Evolutionary conservation across 2,888 invertebrate genomes (phyloP), one percentile per base, ranked within the genome.

Genomic region (Panorpa germanica): DNA sequence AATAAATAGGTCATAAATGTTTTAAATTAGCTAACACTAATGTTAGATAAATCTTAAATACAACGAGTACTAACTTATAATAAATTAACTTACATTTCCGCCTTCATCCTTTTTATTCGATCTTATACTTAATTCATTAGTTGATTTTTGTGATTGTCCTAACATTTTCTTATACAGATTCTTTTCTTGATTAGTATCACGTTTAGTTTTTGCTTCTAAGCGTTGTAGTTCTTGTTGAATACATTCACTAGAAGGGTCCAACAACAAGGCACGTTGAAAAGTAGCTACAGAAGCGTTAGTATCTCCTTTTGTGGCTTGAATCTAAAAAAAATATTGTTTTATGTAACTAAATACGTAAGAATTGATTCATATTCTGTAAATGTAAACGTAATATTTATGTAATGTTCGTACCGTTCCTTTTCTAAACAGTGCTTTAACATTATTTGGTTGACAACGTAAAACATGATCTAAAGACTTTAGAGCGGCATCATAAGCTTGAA

Each of bases 341-440:
- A 7, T 24, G 5, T 13, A 26, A n/a, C 8, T 15, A 24, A 19
- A n/a, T 5, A 8, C 16, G 7, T 13, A 17, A n/a, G 10, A 16
- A 10, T 15, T 20, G 8, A 15, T 13, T 23, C 16, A n/a, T 21
- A 31, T 28, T 17, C 17, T 12, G 8, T 8, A 31, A 12, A 18
- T 25, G 18, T 19, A 16, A 28, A 17, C 10, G 15, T 22, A 8
- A 31, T 16, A 24, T 17, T 26, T n/a, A 28, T 21, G 16, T 25
- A 12, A 17, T 18, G 7, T 9, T 15, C 18, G 37, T 46, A 65
- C 66, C 51, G 70, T 73, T 42, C 76, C 78, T 59, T 88, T 85
- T 44, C 91, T 69, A 49, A 76, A 90, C 9, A 90, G 56, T 1
- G 91, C 91, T 53, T 93, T 93, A 0, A 85, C 74, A 57, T 93